Percentiles rank a stretch among this genome's conserved stretches.
Evolutionary conservation across 35 echinoderm and acorn worm genomes (phyloP).

Genomic region (Apostichopus parvimensis): DNA sequence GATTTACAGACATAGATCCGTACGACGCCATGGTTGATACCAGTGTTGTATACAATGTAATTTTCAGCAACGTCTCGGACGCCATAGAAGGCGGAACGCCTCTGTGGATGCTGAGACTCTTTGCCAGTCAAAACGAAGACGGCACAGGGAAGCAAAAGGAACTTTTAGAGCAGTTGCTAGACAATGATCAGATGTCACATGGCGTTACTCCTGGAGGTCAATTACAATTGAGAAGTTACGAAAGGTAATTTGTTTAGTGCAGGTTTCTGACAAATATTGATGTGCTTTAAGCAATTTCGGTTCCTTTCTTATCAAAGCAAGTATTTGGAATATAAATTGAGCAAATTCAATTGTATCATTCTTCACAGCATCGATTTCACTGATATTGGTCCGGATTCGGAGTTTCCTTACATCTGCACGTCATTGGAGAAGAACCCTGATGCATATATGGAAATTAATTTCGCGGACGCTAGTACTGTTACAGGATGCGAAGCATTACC

Average conservation of each 20-base stretch:
- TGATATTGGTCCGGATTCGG: not conserved
- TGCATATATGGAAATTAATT: slow-evolving; percentile 12
- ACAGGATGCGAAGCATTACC: not conserved
- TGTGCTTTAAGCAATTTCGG: too few relatives aligned
- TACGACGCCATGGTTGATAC: not conserved
- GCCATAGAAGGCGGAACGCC: not conserved
- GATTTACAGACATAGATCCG: not conserved
- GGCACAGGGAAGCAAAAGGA: not conserved
- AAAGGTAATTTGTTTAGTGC: not conserved
- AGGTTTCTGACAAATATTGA: too few relatives aligned
- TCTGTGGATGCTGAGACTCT: slow-evolving; percentile 14
- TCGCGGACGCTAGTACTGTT: not conserved
- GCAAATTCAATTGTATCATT: too few relatives aligned
- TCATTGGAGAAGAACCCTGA: not conserved
- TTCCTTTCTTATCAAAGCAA: too few relatives aligned
- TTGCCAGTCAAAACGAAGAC: not conserved
- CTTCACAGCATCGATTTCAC: not conserved
- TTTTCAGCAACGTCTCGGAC: not conserved
- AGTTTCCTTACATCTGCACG: not conserved
- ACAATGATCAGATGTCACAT: not conserved
- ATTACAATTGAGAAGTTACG: not conserved
- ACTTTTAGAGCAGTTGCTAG: slow-evolving; percentile 3
- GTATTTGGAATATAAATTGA: too few relatives aligned
- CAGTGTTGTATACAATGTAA: not conserved
- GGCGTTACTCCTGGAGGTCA: slow-evolving; percentile 7